Evolutionary conservation across 1,140 invertebrate genomes (phyloP), one percentile per base, ranked within the genome.

Genomic region (Dendrolimus punctatus): DNA sequence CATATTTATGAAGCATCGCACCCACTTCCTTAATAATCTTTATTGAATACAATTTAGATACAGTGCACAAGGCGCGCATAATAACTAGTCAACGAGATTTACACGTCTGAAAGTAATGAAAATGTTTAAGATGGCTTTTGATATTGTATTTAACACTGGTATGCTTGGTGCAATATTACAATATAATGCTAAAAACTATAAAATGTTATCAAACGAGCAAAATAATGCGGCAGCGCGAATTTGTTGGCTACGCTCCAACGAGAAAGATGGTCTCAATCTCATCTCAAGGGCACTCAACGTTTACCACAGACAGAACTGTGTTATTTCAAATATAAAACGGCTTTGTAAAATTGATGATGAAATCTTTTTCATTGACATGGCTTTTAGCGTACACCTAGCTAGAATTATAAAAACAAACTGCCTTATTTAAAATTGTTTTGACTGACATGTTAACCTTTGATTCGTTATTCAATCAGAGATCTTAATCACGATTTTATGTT

Each of bases 281-380:
- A 71, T 68, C 70, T 78, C 76, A 81, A 80, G 78, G 74, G 70
- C 76, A 71, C 58, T 71, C 62, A 64, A 43, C 5, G 10, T n/a
- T 7, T 5, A 43, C 5, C 8, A 43, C 42, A 43, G 4, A 9
- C 42, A 43, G 10, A 43, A 9, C 42, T 43, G 8, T 43, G 10
- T 8, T n/a, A 43, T 8, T 43, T 43, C 42, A 43, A 43, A 43
- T 9, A 43, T 43, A 8, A 49, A 8, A 40, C 48, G 8, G n/a
- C n/a, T n/a, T n/a, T n/a, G n/a, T n/a, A n/a, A n/a, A n/a, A n/a
- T n/a, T n/a, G n/a, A n/a, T n/a, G n/a, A n/a, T n/a, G 23, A 23
- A 23, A 2, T 2, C 3, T 23, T 23, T 23, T 23, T 23, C 23
- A 23, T 23, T 23, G 23, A 23, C 23, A 23, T 23, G 23, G 23